A percentile compares a stretch with the other conserved stretches of the same genome.
These are phyloP conservation scores for Anolis sagrei DNA, from an alignment of 2,113 vertebrate genomes.

Conservation along the genomic window DNA sequence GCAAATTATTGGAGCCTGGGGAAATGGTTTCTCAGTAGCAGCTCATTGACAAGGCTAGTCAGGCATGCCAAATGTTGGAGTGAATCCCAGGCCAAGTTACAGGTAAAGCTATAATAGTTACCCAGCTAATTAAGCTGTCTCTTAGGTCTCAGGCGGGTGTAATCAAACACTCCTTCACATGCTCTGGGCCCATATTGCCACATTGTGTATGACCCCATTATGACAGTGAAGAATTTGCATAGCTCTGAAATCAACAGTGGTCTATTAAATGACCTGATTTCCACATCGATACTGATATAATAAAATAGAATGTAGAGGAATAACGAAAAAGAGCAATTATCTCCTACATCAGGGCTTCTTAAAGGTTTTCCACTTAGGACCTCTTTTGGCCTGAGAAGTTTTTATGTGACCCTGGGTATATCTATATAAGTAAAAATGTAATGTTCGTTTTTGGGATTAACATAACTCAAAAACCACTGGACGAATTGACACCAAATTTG, in stretches of 20 bases:
- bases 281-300: slow-evolving; percentile 8
- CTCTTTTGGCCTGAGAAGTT: too few species aligned
- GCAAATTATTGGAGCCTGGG: neutral
- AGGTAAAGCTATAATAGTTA: neutral
- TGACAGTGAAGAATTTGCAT: neutral
- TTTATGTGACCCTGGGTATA: too few species aligned
- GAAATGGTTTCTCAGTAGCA: neutral
- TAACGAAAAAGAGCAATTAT: neutral
- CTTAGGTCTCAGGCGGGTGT: neutral
- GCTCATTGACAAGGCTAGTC: neutral
- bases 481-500: too few species aligned
- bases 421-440: too few species aligned
- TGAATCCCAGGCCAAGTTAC: slow-evolving; percentile 2
- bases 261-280: neutral
- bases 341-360: too few species aligned
- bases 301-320: neutral
- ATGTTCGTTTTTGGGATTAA: too few species aligned
- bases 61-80: neutral
- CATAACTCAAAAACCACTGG: too few species aligned
- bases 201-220: neutral
- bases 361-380: too few species aligned
- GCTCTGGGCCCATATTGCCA: neutral
- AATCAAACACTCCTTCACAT: neutral
- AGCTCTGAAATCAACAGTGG: neutral
- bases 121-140: neutral